These are phyloP conservation scores for Heliconius ismenius DNA, from an alignment of 2,888 invertebrate species.

Conservation along the genomic window DNA sequence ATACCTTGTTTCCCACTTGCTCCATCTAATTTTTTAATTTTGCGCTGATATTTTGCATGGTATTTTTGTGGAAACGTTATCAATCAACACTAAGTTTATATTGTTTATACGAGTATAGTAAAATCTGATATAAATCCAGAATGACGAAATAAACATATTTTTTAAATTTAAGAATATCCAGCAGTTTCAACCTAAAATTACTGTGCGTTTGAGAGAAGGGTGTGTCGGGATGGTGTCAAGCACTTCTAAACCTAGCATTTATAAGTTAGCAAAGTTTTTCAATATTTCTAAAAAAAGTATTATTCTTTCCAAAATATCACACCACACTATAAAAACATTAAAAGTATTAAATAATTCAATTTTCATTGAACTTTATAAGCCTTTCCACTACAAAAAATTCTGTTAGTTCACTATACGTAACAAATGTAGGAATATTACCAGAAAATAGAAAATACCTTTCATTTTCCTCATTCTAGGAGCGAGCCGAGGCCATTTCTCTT, in stretches of 20 bases:
- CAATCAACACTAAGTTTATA: neutral
- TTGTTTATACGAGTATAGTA: no score
- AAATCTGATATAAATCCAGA: no score
- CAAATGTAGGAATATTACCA: constrained; percentile 37
- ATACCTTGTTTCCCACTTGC: no score
- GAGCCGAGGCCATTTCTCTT: constrained; percentile 41
- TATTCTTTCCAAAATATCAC: no score
- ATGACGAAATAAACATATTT: no score
- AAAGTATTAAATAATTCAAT: neutral
- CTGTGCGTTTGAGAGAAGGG: neutral
- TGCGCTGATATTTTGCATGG: no score
- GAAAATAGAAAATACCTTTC: constrained; percentile 36
- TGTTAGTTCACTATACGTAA: constrained; percentile 32
- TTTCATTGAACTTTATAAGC: constrained; percentile 15
- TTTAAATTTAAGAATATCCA: neutral
- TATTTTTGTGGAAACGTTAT: neutral
- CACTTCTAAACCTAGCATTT: neutral
- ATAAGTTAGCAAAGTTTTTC: neutral
- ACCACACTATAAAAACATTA: neutral
- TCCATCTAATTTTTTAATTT: no score
- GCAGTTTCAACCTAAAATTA: neutral
- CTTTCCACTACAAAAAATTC: constrained; percentile 9
- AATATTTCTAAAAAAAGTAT: no score
- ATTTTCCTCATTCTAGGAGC: constrained; percentile 31
- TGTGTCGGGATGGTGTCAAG: no score